Percentiles rank a stretch among this genome's conserved stretches.
These are phyloP conservation scores for Drosophila miranda DNA, from an alignment of 1,140 invertebrate genomes.

Conservation along the genomic window DNA sequence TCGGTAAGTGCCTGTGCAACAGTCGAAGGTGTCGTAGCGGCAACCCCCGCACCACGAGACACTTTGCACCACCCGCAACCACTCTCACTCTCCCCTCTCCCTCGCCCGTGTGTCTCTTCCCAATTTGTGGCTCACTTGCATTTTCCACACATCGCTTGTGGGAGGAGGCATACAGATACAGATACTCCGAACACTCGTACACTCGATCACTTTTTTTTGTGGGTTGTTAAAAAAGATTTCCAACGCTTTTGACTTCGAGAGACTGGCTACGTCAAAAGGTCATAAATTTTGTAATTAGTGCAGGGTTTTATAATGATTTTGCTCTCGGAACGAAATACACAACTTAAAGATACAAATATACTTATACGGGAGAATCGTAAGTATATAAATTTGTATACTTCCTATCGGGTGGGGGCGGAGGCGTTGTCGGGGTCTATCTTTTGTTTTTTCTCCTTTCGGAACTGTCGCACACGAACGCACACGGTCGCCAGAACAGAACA, in stretches of 20 bases:
- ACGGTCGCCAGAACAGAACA: slow-evolving; percentile 44
- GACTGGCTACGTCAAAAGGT: slow-evolving; percentile 46
- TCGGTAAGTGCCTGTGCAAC: slow-evolving; percentile 49
- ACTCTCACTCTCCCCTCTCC: not conserved
- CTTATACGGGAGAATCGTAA: slow-evolving; percentile 6
- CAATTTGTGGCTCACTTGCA: slow-evolving; percentile 52
- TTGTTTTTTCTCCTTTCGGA: slow-evolving; percentile 26
- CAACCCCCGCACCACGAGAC: slow-evolving; percentile 25
- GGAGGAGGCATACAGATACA: slow-evolving; percentile 33
- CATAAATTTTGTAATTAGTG: slow-evolving; percentile 67
- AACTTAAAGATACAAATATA: slow-evolving; percentile 5
- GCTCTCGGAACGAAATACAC: slow-evolving; percentile 15
- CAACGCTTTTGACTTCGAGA: slow-evolving; percentile 45
- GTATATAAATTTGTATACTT: slow-evolving; percentile 20
- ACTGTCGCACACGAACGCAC: slow-evolving; percentile 77
- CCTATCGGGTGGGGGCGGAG: slow-evolving; percentile 13
- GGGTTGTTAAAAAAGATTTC: slow-evolving; percentile 54
- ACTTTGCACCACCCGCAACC: slow-evolving; percentile 10
- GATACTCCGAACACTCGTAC: too few species aligned
- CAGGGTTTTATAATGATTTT: slow-evolving; percentile 27
- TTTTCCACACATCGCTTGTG: slow-evolving; percentile 61
- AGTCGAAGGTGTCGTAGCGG: slow-evolving; percentile 62
- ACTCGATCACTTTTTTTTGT: slow-evolving; percentile 42
- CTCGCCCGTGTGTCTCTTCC: slow-evolving; percentile 12
- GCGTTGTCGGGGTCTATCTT: slow-evolving; percentile 9